phyloP scores from a whole-genome alignment of 2,888 invertebrate genomes.

The Amphipyra tragopoginis region DNA sequence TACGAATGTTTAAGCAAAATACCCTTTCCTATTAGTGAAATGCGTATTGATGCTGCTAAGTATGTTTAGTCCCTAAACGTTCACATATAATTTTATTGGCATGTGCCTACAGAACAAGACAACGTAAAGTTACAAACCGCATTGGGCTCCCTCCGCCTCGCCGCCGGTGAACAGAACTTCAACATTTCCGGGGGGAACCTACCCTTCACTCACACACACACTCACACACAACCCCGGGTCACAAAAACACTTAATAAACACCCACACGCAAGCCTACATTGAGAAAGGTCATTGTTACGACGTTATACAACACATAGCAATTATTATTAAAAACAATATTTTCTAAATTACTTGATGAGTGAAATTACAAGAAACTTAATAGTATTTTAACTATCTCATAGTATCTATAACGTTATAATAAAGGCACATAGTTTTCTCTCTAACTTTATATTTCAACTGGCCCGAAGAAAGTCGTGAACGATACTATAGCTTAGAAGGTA shows the following conservation, averaged over 20 bases:
- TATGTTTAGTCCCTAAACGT: conserved; percentile 4
- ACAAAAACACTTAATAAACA: conserved; percentile 60
- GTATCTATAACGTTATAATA: conserved; percentile 17
- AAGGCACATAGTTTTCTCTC: neutral
- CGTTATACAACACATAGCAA: conserved; percentile 4
- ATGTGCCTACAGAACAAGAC: conserved; percentile 15
- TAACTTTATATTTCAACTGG: conserved; percentile 11
- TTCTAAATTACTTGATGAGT: conserved; percentile 15
- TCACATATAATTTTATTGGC: conserved; percentile 13
- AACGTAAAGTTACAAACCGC: conserved; percentile 76
- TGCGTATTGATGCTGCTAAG: too few relatives aligned
- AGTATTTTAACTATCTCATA: conserved; percentile 13
- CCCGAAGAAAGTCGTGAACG: conserved; percentile 78
- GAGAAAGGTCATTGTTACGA: conserved; percentile 56
- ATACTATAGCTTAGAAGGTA: conserved; percentile 78
- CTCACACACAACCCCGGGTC: conserved; percentile 51
- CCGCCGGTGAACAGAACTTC: conserved; percentile 91
- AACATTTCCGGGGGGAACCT: conserved; percentile 83
- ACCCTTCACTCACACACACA: conserved; percentile 59
- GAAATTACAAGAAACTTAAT: too few relatives aligned
- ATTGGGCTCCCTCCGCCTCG: conserved; percentile 87
- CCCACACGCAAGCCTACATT: conserved; percentile 55
- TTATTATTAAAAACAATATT: conserved; percentile 26
- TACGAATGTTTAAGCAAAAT: too few relatives aligned
- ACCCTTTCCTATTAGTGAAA: too few relatives aligned